These are phyloP conservation scores for Epinephelus cyanopodus DNA, from an alignment of 2,113 vertebrate species.

Conservation along the genomic window DNA sequence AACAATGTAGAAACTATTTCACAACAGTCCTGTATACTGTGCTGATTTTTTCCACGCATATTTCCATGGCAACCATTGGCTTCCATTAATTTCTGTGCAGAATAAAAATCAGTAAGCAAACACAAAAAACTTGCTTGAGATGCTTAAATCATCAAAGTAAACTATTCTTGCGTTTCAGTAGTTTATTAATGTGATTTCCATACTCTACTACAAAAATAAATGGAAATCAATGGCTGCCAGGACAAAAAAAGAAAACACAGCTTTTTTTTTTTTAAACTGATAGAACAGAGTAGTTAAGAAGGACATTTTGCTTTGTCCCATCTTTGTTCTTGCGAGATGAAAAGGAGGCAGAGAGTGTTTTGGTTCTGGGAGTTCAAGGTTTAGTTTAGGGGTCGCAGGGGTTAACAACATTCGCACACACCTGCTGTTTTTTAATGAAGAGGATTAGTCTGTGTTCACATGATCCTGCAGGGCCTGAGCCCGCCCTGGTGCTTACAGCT, in stretches of 20 bases:
- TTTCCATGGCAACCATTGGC: neutral
- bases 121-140: neutral
- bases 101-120: neutral
- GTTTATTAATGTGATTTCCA: neutral
- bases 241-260: too few species aligned
- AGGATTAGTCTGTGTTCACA: conserved; percentile 74
- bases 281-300: neutral
- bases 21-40: too few species aligned
- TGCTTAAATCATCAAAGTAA: neutral
- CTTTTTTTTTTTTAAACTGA: neutral
- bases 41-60: neutral
- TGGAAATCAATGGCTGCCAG: neutral
- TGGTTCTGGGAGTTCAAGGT: conserved; percentile 54
- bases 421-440: conserved; percentile 84
- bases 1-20: too few species aligned
- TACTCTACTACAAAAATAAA: neutral
- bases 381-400: conserved; percentile 40
- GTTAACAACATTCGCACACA: conserved; percentile 75
- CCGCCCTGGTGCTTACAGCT: conserved; percentile 52
- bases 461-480: conserved; percentile 31
- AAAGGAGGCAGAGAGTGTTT: conserved; percentile 50
- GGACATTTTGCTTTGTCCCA: neutral
- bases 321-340: conserved; percentile 55
- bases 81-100: neutral
- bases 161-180: neutral